phyloP scores from a whole-genome alignment of 2,888 invertebrate species.

The Eurytoma californica region DNA sequence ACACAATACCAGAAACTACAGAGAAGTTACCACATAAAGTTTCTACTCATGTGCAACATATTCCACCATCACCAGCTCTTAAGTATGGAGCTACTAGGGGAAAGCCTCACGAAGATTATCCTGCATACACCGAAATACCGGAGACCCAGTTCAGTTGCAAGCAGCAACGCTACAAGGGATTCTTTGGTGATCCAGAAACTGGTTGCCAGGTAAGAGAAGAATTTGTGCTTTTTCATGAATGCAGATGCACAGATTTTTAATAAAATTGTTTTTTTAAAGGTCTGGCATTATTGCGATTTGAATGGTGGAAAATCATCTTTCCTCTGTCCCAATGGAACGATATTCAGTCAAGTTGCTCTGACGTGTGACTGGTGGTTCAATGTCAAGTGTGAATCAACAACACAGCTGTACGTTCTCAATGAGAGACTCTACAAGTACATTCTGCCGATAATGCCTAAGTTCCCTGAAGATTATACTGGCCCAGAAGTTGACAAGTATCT shows the following conservation, averaged over 20 bases:
- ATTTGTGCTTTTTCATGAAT: not conserved
- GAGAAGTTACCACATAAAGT: conserved; percentile 57
- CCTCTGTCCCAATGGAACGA: conserved; percentile 92
- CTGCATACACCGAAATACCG: conserved; percentile 85
- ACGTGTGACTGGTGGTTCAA: conserved; percentile 97
- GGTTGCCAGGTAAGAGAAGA: conserved; percentile 83
- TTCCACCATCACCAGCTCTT: conserved; percentile 63
- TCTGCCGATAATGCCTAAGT: conserved; percentile 89
- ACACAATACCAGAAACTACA: conserved; percentile 59
- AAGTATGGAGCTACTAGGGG: conserved; percentile 75
- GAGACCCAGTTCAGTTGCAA: conserved; percentile 87
- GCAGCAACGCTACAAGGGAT: conserved; percentile 91
- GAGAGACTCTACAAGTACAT: conserved; percentile 93
- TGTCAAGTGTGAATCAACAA: conserved; percentile 88
- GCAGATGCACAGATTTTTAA: conserved; percentile 26
- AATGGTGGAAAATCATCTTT: conserved; percentile 94
- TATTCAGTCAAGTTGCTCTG: conserved; percentile 91
- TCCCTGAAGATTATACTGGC: conserved; percentile 92
- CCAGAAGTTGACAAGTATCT: conserved; percentile 91
- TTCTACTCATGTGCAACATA: conserved; percentile 34
- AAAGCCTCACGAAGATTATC: conserved; percentile 87
- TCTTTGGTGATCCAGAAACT: conserved; percentile 92
- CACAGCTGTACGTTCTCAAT: conserved; percentile 91
- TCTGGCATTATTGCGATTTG: conserved; percentile 94
- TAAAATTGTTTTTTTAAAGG: conserved; percentile 76